phyloP scores from a whole-genome alignment of 2,888 invertebrate species.

The Cryptops parisi region DNA sequence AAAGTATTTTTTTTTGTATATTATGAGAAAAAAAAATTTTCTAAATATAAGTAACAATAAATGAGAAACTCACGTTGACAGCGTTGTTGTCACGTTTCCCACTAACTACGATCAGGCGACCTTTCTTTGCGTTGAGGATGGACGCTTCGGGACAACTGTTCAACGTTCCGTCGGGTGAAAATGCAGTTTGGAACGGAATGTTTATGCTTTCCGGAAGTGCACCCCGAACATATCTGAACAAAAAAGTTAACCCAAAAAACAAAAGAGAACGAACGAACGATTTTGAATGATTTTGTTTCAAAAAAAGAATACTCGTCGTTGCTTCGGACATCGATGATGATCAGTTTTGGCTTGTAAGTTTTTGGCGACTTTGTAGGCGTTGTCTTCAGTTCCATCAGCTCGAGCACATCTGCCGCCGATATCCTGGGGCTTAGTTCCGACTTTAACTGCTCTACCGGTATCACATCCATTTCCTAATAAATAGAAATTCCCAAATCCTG shows the following conservation, averaged over 20 bases:
- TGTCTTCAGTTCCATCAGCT: constrained; percentile 44
- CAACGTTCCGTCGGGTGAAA: constrained; percentile 51
- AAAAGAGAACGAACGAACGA: background rate
- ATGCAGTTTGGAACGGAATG: constrained; percentile 70
- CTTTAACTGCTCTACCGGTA: constrained; percentile 52
- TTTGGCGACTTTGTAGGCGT: constrained; percentile 21
- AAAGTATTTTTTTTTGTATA: no score
- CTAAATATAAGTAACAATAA: no score
- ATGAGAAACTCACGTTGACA: constrained; percentile 31
- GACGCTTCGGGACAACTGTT: constrained; percentile 42
- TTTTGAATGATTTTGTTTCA: background rate
- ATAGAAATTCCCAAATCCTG: no score
- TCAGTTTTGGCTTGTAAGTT: constrained; percentile 35
- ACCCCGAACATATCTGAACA: constrained; percentile 60
- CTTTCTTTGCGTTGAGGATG: constrained; percentile 42
- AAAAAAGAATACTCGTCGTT: constrained; percentile 46
- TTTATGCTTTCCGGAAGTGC: constrained; percentile 69
- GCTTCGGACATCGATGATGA: constrained; percentile 54
- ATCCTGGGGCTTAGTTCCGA: constrained; percentile 66
- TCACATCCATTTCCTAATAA: constrained; percentile 54
- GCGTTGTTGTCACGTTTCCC: constrained; percentile 58
- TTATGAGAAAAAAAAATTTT: no score
- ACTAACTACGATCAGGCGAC: constrained; percentile 57
- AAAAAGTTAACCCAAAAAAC: constrained; percentile 21
- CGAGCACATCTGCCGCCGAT: constrained; percentile 66